phyloP scores from a whole-genome alignment of 2,113 vertebrate species.

The Puffinus mauretanicus region DNA sequence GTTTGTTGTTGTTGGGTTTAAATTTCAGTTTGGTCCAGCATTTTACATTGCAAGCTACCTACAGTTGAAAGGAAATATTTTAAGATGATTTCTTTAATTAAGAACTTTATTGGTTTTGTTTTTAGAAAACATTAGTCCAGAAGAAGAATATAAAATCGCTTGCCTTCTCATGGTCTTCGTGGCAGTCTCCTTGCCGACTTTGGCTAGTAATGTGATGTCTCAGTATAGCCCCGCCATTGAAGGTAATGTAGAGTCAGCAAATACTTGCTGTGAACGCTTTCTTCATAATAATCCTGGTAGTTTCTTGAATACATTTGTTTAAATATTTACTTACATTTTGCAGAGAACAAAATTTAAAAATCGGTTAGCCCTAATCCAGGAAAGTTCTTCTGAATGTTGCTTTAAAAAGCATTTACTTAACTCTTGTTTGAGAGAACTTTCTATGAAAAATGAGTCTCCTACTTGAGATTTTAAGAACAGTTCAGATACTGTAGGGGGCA shows the following conservation, averaged over 20 bases:
- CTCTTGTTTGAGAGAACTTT: neutral
- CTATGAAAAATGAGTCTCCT: neutral
- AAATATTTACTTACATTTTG: neutral
- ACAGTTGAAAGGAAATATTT: neutral
- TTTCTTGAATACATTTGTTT: neutral
- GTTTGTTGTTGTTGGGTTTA: neutral
- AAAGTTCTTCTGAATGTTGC: neutral
- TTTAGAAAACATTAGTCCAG: conserved; percentile 97
- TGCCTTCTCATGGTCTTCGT: conserved; percentile 99
- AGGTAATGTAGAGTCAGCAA: conserved; percentile 75
- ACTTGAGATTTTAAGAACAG: neutral
- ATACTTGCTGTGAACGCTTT: neutral
- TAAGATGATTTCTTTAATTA: neutral
- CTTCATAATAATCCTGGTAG: neutral
- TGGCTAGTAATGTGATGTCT: conserved; percentile 98
- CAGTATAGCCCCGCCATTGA: conserved; percentile 98
- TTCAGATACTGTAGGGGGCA: conserved; percentile 18
- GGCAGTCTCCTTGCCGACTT: conserved; percentile 93
- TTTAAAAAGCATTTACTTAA: neutral
- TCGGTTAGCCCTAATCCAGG: neutral
- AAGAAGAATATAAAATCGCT: conserved; percentile 99
- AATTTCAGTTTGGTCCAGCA: neutral
- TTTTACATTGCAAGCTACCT: neutral
- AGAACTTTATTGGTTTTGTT: conserved; percentile 4
- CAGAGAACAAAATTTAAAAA: neutral